Conservation (phyloP, 2,888 invertebrate species). For the Tenthredo livida region DNA sequence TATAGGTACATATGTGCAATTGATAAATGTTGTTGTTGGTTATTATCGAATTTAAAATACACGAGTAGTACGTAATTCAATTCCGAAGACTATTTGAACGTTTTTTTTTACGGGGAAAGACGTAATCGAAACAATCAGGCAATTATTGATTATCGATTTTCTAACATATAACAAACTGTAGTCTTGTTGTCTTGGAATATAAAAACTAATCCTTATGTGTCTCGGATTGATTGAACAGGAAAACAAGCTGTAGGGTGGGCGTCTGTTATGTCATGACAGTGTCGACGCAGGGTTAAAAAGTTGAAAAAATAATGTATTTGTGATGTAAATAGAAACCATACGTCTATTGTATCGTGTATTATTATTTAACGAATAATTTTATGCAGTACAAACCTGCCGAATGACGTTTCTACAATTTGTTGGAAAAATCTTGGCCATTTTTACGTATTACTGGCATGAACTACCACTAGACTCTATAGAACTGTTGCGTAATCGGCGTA, state of each 20-base stretch:
- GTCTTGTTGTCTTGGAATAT: not conserved
- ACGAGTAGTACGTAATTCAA: not conserved
- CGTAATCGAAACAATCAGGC: not conserved
- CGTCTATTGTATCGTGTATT: not conserved
- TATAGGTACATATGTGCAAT: not conserved
- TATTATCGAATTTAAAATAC: not conserved
- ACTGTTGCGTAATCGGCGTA: constrained; percentile 34
- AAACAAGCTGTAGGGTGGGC: constrained; percentile 36
- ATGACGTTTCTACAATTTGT: constrained; percentile 71
- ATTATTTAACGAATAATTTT: not conserved
- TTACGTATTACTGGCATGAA: constrained; percentile 41
- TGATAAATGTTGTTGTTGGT: constrained; percentile 18
- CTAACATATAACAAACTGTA: not conserved
- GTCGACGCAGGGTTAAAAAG: not conserved
- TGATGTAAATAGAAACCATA: not conserved
- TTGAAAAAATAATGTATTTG: not conserved
- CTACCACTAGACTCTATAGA: not conserved
- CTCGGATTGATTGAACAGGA: constrained; percentile 8
- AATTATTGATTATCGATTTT: not conserved
- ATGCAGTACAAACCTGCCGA: constrained; percentile 67
- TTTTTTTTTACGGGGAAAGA: not conserved
- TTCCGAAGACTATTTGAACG: not conserved
- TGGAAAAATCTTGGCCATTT: constrained; percentile 72
- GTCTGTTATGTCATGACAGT: constrained; percentile 47
- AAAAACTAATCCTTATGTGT: not conserved